Conservation (phyloP, 2,888 invertebrate genomes). For the Amphipoea oculea region DNA sequence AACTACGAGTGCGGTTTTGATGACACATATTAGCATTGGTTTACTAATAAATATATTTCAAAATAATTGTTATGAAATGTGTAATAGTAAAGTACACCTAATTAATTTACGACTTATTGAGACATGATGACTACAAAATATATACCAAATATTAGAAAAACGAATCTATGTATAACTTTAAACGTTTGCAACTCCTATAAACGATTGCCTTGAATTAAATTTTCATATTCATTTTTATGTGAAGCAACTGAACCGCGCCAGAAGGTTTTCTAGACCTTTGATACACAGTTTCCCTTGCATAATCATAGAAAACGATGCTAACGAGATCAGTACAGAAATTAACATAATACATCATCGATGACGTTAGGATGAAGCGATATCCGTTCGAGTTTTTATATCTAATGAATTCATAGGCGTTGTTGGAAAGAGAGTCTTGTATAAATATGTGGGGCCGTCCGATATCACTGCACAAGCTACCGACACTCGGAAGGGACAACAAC, state of each 20-base stretch:
- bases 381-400: slow-evolving; percentile 72
- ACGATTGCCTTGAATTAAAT: slow-evolving; percentile 46
- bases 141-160: slow-evolving; percentile 25
- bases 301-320: slow-evolving; percentile 68
- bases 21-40: background rate
- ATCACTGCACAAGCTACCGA: slow-evolving; percentile 84
- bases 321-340: slow-evolving; percentile 65
- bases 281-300: slow-evolving; percentile 64
- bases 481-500: slow-evolving; percentile 86
- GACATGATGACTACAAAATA: slow-evolving; percentile 7
- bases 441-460: slow-evolving; percentile 82
- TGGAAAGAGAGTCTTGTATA: slow-evolving; percentile 85
- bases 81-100: slow-evolving; percentile 3
- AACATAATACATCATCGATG: slow-evolving; percentile 71
- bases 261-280: slow-evolving; percentile 53
- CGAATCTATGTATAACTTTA: slow-evolving; percentile 3
- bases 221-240: slow-evolving; percentile 44
- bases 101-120: background rate
- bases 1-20: background rate
- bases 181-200: slow-evolving; percentile 11
- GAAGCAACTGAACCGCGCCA: slow-evolving; percentile 49
- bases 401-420: slow-evolving; percentile 83
- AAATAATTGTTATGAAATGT: background rate
- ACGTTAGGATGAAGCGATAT: slow-evolving; percentile 71
- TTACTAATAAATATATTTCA: background rate